Conservation (phyloP, 2,113 vertebrate species). For the Cynopterus brachyotis region DNA sequence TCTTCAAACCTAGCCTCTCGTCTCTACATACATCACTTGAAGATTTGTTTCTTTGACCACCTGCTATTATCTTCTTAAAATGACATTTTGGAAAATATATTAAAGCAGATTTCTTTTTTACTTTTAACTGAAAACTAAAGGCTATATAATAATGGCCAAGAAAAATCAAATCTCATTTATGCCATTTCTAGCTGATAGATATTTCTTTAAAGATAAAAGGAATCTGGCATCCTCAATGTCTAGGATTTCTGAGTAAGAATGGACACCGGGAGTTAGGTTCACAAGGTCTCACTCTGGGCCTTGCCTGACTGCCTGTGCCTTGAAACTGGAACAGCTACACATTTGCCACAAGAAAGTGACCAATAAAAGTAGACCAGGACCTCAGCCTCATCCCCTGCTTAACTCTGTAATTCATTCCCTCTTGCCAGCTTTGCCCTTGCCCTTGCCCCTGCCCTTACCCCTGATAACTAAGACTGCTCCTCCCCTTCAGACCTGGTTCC, state of each 20-base stretch:
- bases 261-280: not conserved
- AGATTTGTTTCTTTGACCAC: not conserved
- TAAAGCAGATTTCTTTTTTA: not conserved
- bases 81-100: not conserved
- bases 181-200: not conserved
- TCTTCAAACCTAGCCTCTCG: not conserved
- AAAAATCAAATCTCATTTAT: not conserved
- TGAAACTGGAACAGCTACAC: not conserved
- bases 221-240: not conserved
- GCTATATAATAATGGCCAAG: not conserved
- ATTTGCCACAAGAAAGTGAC: not conserved
- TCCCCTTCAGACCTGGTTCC: not conserved
- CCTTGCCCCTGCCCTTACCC: not conserved
- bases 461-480: not conserved
- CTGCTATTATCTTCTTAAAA: not conserved
- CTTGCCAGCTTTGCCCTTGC: not conserved
- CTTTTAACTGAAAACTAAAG: constrained; percentile 24
- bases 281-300: not conserved
- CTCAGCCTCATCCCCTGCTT: not conserved
- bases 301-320: not conserved
- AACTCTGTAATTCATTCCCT: not conserved
- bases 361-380: not conserved
- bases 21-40: not conserved
- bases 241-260: not conserved
- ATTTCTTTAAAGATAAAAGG: not conserved